Base-by-base conservation (phyloP, 2,113 vertebrate species). In the Channa argus region DNA sequence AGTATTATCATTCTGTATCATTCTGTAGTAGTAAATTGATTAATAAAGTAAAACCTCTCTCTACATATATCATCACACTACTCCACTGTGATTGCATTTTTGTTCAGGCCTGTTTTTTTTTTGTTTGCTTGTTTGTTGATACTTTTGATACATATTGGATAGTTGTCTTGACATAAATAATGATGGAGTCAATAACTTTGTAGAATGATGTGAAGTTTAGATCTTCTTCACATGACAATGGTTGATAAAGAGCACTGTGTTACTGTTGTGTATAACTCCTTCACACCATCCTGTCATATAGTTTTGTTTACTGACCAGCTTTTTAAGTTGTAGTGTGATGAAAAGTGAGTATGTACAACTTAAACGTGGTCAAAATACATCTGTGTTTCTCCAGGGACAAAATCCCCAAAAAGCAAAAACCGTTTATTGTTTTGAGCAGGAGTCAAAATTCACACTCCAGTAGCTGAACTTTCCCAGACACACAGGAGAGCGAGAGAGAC, bases 371-470 rank as follows among this genome's bases (percentile, higher is more conserved):
- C 80, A 90, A 71, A 92, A 86, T 24, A 13, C 84, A 92, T 93
- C 84, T 68, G 63, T 51, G 46, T 52, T 51, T 52, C 81, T 69
- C 70, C 60, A 71, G 50, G 66, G 47, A 69, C 49, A 55, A 63
- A 88, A 79, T 8, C 12, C 37, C 44, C 3, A 43, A 74, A 79
- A 67, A 84, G 39, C 62, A 79, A 84, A 84, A 92, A 74, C 47
- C 88, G 85, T 91, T 92, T 93, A 88, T 91, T 92, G 86, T 90
- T 92, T 89, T 87, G 86, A 86, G 74, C 74, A 94, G 93, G 94
- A 91, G 94, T 93, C 88, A 94, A 91, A 95, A 93, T 92, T 95
- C 94, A 95, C 95, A 95, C 83, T 91, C 76, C 82, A 90, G 89
- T 66, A 83, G 88, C 78, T 90, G 72, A 77, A 76, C 84, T 91